Base-by-base conservation (phyloP, 2,888 invertebrate genomes). In the Archips xylosteana region DNA sequence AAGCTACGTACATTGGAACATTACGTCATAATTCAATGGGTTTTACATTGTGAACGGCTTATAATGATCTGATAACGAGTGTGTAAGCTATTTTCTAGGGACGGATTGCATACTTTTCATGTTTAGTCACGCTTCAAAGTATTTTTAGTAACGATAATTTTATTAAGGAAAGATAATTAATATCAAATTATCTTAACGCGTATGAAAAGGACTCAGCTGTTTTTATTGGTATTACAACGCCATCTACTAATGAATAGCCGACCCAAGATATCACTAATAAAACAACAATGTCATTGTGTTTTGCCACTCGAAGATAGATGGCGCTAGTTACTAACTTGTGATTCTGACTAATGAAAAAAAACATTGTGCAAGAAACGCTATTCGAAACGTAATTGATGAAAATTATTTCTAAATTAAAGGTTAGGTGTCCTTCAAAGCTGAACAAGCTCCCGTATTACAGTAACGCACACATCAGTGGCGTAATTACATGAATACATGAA, bases 241-340 rank as follows among this genome's bases (percentile, higher is more conserved):
- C 79, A 82, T 78, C 85, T 85, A 5, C 61, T 57, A 66, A 39
- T 6, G 39, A 78, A 23, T 78, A 79, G 79, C n/a, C 0, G 12
- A 75, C 80, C 74, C 77, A 45, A 23, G 0, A 61, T 36, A n/a
- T 12, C 36, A 42, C n/a, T 59, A 8, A 47, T 3, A 39, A 65
- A n/a, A 15, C n/a, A 2, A 36, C 10, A 57, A 15, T 42, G n/a
- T 23, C 12, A 57, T 36, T 34, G 36, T n/a, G 32, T 45, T 73
- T 59, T 57, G 64, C 65, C 68, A 74, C 82, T 86, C n/a, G 3
- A 15, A 62, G 64, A 70, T 73, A 81, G 81, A 79, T 78, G 79
- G 75, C 78, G 54, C 39, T 68, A 15, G 34, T 13, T 15, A 10
- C 15, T 13, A 3, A 32, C 15, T 23, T 6, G 1, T 3, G 2